These are phyloP conservation scores for Lethocerus indicus DNA, from an alignment of 1,140 invertebrate species.

Conservation along the genomic window DNA sequence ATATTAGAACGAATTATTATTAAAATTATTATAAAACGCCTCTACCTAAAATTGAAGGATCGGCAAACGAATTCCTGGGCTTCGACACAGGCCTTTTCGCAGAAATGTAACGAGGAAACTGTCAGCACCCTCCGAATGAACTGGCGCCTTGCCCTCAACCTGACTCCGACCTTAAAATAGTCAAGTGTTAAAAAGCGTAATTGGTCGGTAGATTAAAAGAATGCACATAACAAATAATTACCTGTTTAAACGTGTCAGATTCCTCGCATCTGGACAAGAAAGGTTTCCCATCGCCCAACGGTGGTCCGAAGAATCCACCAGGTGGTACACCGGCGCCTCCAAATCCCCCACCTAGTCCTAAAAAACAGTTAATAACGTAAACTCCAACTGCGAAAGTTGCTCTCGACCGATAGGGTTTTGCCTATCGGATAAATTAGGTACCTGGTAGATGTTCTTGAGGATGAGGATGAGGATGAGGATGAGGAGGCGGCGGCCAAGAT, in stretches of 20 bases:
- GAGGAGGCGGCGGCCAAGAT: too few species aligned
- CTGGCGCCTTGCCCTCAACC: slow-evolving; percentile 56
- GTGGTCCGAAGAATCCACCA: slow-evolving; percentile 14
- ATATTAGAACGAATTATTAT: background rate
- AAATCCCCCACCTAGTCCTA: background rate
- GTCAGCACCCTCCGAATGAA: slow-evolving; percentile 58
- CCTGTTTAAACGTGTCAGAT: slow-evolving; percentile 57
- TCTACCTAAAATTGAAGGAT: slow-evolving; percentile 67
- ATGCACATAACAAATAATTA: slow-evolving; percentile 7
- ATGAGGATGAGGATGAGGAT: too few species aligned
- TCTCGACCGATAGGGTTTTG: too few species aligned
- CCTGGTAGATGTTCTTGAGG: too few species aligned
- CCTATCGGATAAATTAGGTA: too few species aligned
- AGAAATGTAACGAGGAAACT: slow-evolving; percentile 51
- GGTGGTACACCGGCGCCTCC: slow-evolving; percentile 18
- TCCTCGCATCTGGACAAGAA: slow-evolving; percentile 47
- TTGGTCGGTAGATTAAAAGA: background rate
- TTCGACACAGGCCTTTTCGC: slow-evolving; percentile 67
- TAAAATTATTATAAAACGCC: background rate
- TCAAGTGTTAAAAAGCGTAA: background rate
- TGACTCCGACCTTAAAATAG: slow-evolving; percentile 36
- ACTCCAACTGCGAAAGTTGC: slow-evolving; percentile 21
- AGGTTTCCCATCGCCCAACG: slow-evolving; percentile 21
- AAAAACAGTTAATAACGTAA: slow-evolving; percentile 19
- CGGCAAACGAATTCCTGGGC: slow-evolving; percentile 69